Percentiles rank a stretch among this genome's conserved stretches.
These are phyloP conservation scores for Otocyon megalotis DNA, from an alignment of 2,113 vertebrate genomes.

Conservation along the genomic window DNA sequence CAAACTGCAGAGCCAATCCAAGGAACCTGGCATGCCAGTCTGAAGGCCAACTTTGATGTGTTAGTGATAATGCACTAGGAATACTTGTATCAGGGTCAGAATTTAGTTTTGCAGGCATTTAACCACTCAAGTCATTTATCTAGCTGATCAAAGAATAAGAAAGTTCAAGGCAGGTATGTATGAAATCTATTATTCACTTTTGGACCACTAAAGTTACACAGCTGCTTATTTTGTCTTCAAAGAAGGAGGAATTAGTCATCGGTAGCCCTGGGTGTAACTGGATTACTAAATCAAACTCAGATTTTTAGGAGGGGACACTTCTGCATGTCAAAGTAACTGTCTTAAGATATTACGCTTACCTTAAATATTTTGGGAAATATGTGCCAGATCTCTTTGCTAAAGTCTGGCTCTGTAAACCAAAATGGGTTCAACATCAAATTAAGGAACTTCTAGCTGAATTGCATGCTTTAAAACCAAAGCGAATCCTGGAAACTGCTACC, in stretches of 20 bases:
- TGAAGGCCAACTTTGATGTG: slow-evolving; percentile 45
- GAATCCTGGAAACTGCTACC: background rate
- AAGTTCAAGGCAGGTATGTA: slow-evolving; percentile 55
- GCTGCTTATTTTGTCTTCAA: slow-evolving; percentile 31
- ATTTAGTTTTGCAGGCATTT: slow-evolving; percentile 45
- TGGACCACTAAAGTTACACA: background rate
- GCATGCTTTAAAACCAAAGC: background rate
- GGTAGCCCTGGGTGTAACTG: background rate
- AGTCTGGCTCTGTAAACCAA: background rate
- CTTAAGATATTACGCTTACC: background rate
- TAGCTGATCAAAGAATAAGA: slow-evolving; percentile 53
- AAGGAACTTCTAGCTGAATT: background rate
- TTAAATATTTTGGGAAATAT: background rate
- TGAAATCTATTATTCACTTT: slow-evolving; percentile 3
- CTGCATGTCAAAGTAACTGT: background rate
- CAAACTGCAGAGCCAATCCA: background rate
- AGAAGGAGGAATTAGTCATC: slow-evolving; percentile 19
- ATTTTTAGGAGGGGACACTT: background rate
- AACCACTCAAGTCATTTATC: slow-evolving; percentile 46
- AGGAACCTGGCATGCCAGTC: background rate
- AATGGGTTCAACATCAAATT: background rate
- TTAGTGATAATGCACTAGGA: background rate
- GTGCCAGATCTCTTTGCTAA: background rate
- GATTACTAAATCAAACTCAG: background rate
- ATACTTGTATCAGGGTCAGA: background rate